phyloP scores from a whole-genome alignment of 2,888 invertebrate species.

The Siphlonurus alternatus region DNA sequence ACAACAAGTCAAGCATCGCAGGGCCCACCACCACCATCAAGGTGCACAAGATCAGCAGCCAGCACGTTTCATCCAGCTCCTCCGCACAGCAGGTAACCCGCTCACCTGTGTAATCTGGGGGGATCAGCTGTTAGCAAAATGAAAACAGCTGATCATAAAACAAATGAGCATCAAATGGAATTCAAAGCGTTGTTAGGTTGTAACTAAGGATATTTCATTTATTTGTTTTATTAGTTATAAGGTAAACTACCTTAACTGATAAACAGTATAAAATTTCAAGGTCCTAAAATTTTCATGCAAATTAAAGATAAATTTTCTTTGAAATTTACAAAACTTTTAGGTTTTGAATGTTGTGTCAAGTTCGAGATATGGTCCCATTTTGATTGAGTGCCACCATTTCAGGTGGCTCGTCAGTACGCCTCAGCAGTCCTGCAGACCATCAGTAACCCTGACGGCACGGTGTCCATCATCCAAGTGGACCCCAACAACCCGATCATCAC shows the following conservation, averaged over 20 bases:
- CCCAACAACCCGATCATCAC: conserved; percentile 88
- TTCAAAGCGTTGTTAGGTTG: too few relatives aligned
- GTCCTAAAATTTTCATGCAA: too few relatives aligned
- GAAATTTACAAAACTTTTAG: not conserved
- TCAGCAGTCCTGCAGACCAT: conserved; percentile 89
- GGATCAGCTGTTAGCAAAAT: too few relatives aligned
- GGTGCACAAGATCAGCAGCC: conserved; percentile 22
- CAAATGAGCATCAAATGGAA: too few relatives aligned
- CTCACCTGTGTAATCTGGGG: conserved; percentile 1
- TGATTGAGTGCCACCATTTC: conserved; percentile 32
- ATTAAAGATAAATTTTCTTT: too few relatives aligned
- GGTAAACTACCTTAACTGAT: too few relatives aligned
- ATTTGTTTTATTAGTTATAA: too few relatives aligned
- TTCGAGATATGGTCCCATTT: not conserved
- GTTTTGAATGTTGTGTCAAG: not conserved
- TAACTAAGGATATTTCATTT: too few relatives aligned
- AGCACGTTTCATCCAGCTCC: conserved; percentile 26
- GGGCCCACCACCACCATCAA: conserved; percentile 11
- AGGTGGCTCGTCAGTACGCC: conserved; percentile 46
- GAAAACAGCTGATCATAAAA: too few relatives aligned
- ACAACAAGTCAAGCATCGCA: conserved; percentile 47
- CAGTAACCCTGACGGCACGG: conserved; percentile 90
- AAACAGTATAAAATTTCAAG: too few relatives aligned
- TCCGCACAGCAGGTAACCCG: conserved; percentile 19
- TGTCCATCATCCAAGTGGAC: conserved; percentile 90